Conservation (phyloP, 2,113 vertebrate species). For the Misgurnus anguillicaudatus region DNA sequence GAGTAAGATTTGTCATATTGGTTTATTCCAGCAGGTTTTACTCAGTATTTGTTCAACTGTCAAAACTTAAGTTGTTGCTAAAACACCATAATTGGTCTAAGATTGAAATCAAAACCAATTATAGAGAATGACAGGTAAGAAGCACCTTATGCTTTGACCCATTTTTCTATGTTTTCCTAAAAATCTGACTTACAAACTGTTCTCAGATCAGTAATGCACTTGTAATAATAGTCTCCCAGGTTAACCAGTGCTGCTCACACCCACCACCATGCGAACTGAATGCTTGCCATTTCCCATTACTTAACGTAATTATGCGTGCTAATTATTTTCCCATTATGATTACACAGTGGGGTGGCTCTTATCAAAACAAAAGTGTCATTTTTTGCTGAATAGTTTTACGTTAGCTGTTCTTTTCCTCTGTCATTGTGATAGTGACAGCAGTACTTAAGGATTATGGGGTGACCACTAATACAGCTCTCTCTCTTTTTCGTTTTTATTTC, state of each 20-base stretch:
- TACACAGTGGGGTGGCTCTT: slow-evolving; percentile 61
- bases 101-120: background rate
- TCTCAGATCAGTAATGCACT: background rate
- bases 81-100: background rate
- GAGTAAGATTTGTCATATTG: slow-evolving; percentile 33
- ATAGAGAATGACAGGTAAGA: background rate
- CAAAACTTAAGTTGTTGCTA: background rate
- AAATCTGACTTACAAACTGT: background rate
- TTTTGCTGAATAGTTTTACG: slow-evolving; percentile 39
- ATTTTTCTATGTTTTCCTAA: background rate
- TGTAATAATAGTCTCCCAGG: background rate
- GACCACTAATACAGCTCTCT: slow-evolving; percentile 29
- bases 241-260: slow-evolving; percentile 20
- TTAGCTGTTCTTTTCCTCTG: slow-evolving; percentile 20
- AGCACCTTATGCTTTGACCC: background rate
- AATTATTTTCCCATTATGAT: slow-evolving; percentile 66
- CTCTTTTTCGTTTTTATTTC: slow-evolving; percentile 41
- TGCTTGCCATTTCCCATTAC: slow-evolving; percentile 57
- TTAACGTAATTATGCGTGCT: slow-evolving; percentile 59
- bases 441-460: slow-evolving; percentile 45
- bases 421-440: slow-evolving; percentile 45
- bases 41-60: background rate
- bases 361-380: slow-evolving; percentile 55
- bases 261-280: slow-evolving; percentile 41
- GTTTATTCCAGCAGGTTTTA: background rate